Conservation (phyloP, 2,888 invertebrate species). For the Aphodius sticticus region DNA sequence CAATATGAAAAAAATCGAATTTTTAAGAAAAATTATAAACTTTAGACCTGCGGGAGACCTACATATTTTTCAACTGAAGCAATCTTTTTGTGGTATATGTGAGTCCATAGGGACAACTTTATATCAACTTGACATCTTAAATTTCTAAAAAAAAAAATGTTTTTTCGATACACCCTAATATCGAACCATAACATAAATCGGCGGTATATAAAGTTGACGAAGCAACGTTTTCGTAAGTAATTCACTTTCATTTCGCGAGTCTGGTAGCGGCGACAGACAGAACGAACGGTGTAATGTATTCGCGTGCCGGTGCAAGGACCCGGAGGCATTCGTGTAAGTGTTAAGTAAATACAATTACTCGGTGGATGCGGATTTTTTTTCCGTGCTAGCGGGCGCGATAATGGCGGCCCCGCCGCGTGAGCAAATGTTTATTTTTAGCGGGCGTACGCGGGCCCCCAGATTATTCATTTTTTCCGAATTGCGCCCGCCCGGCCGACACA, state of each 20-base stretch:
- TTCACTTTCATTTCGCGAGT: not conserved
- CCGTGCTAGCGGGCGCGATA: conserved; percentile 11
- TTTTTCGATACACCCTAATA: too few species aligned
- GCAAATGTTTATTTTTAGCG: conserved; percentile 24
- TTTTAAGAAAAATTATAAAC: too few species aligned
- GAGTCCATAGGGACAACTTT: too few species aligned
- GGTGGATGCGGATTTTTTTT: conserved; percentile 13
- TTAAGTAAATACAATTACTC: conserved; percentile 26
- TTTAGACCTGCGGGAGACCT: too few species aligned
- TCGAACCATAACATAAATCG: too few species aligned
- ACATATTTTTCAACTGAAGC: too few species aligned
- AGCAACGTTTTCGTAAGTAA: too few species aligned
- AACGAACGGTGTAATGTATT: not conserved
- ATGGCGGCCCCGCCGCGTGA: conserved; percentile 20
- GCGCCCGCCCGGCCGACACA: not conserved
- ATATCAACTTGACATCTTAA: too few species aligned
- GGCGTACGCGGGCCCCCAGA: conserved; percentile 10
- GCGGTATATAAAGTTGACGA: too few species aligned
- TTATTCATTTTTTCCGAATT: conserved; percentile 20
- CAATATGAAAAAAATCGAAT: too few species aligned
- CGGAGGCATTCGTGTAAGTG: not conserved
- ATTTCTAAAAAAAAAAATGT: too few species aligned
- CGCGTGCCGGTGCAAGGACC: not conserved
- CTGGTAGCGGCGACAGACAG: not conserved
- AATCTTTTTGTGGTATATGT: too few species aligned